These are phyloP conservation scores for Phycodurus eques DNA, from an alignment of 2,113 vertebrate genomes.

Conservation along the genomic window DNA sequence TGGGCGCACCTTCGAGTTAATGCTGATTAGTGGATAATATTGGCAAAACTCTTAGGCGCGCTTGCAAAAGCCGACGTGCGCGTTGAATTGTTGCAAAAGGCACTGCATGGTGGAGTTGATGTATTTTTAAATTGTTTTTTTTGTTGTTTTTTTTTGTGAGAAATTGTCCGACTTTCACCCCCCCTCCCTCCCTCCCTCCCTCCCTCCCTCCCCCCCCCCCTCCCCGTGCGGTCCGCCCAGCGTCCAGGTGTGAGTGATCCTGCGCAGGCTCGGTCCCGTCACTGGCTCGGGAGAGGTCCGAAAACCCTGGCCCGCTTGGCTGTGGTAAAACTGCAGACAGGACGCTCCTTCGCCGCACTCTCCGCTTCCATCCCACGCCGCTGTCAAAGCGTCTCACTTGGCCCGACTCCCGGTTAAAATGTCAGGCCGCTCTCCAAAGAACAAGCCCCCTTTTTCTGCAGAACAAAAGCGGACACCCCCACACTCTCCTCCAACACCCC, in stretches of 20 bases:
- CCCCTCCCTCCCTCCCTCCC: background rate
- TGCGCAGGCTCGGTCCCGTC: constrained; percentile 9
- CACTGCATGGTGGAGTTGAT: constrained; percentile 3
- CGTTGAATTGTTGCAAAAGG: constrained; percentile 27
- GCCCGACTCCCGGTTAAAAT: constrained; percentile 72
- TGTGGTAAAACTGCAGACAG: constrained; percentile 36
- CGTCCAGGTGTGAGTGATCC: constrained; percentile 41
- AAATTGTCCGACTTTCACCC: constrained; percentile 12
- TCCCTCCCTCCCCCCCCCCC: constrained; percentile 21
- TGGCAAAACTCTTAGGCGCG: constrained; percentile 41
- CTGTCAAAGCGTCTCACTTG: constrained; percentile 62
- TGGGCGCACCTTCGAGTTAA: background rate
- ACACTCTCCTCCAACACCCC: constrained; percentile 20
- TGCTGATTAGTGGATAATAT: background rate
- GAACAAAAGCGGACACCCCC: constrained; percentile 76
- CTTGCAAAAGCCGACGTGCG: constrained; percentile 41
- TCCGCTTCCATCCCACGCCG: constrained; percentile 70
- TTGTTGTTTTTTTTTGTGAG: constrained; percentile 6
- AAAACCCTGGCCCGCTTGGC: constrained; percentile 26
- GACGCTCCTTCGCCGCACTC: constrained; percentile 59
- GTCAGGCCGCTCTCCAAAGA: constrained; percentile 72
- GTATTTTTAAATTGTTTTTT: background rate
- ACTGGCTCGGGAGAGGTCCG: constrained; percentile 5
- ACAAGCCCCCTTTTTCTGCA: constrained; percentile 75
- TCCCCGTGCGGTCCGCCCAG: constrained; percentile 28